Evolutionary conservation across 2,113 vertebrate species (phyloP).

Genomic region (Hiodon alosoides): DNA sequence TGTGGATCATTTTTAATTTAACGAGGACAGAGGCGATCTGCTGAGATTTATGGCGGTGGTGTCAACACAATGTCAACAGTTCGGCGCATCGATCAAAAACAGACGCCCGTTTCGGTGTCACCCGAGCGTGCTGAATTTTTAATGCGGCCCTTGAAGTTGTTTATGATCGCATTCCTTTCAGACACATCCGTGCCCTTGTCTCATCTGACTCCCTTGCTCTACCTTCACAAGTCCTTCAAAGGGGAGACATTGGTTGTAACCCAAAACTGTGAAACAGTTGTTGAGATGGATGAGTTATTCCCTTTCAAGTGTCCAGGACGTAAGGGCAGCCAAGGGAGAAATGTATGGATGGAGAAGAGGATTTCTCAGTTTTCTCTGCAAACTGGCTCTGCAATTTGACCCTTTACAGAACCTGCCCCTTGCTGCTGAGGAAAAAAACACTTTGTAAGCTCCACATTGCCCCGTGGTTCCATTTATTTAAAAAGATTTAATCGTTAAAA

Average conservation of each 20-base stretch:
- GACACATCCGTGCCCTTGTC: neutral
- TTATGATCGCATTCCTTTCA: neutral
- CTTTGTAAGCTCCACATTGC: slow-evolving; percentile 36
- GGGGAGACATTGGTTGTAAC: too few relatives aligned
- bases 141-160: neutral
- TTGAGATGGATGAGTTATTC: neutral
- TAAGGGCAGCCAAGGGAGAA: neutral
- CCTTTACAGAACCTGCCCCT: slow-evolving; percentile 11
- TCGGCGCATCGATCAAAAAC: neutral
- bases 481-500: slow-evolving; percentile 41
- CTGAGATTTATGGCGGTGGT: slow-evolving; percentile 1
- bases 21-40: neutral
- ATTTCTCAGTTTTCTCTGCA: neutral
- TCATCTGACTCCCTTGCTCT: neutral
- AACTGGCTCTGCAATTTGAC: slow-evolving; percentile 4
- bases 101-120: neutral
- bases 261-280: neutral
- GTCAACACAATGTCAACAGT: neutral
- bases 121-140: neutral
- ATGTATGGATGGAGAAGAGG: neutral
- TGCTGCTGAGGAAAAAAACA: slow-evolving; percentile 31
- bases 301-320: neutral
- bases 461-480: slow-evolving; percentile 45
- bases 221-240: neutral
- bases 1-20: slow-evolving; percentile 16